Percentiles rank a stretch among this genome's conserved stretches.
These are phyloP conservation scores for Chaetura pelagica DNA, from an alignment of 2,113 vertebrate species.

Conservation along the genomic window DNA sequence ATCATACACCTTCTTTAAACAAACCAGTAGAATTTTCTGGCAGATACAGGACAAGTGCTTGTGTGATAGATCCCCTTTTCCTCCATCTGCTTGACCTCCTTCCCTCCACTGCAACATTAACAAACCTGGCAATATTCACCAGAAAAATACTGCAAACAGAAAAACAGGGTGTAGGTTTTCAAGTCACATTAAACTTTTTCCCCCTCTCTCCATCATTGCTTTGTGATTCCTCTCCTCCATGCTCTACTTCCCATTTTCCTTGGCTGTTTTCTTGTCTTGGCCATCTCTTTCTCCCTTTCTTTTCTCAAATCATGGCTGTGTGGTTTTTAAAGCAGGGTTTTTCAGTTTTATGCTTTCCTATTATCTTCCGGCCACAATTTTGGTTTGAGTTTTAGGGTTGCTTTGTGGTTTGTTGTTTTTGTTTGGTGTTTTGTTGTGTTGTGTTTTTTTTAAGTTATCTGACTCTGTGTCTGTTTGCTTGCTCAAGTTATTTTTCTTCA, in stretches of 20 bases:
- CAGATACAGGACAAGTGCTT: neutral
- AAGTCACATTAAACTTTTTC: neutral
- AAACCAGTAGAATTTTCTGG: neutral
- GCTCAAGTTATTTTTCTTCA: neutral
- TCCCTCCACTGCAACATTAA: neutral
- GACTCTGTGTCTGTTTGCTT: neutral
- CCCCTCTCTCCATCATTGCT: neutral
- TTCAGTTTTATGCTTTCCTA: neutral
- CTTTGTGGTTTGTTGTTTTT: neutral
- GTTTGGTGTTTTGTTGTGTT: too few species aligned
- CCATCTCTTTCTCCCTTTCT: neutral
- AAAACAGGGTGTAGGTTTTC: neutral
- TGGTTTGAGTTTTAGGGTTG: neutral
- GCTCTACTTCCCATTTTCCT: neutral
- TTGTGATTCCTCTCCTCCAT: neutral
- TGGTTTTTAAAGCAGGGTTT: neutral
- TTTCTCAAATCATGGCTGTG: neutral
- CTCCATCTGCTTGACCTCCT: neutral
- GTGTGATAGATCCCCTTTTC: accelerated
- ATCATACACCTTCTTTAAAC: neutral
- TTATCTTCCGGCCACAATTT: neutral
- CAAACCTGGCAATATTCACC: neutral
- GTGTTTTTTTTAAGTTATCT: neutral
- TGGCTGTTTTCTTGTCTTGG: neutral
- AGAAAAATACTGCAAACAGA: constrained; percentile 15